Percentiles rank a stretch among this genome's conserved stretches.
Conservation (phyloP, 2,113 vertebrate species). For the Channa maculata region DNA sequence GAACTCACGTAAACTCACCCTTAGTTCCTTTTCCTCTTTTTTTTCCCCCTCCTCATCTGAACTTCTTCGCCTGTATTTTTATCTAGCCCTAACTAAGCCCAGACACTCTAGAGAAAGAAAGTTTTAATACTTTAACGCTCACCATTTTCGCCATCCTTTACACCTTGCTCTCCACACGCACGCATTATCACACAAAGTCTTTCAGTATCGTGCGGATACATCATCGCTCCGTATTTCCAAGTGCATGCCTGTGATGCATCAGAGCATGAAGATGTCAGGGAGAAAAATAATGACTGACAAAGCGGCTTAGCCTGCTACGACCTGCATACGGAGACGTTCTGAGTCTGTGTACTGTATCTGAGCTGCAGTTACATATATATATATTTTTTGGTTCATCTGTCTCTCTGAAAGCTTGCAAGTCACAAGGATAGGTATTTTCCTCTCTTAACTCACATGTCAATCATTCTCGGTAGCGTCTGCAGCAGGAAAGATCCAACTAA, state of each 20-base stretch:
- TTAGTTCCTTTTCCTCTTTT: not conserved
- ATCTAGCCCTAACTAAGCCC: constrained; percentile 9
- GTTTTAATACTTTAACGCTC: constrained; percentile 35
- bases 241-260: constrained; percentile 46
- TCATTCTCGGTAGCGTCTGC: constrained; percentile 29
- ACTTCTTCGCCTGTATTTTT: constrained; percentile 28
- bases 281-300: constrained; percentile 59
- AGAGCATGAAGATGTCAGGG: constrained; percentile 54
- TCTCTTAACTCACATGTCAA: constrained; percentile 21
- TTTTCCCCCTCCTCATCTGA: constrained; percentile 12
- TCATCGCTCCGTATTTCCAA: constrained; percentile 38
- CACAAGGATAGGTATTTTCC: constrained; percentile 39
- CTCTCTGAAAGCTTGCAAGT: constrained; percentile 20
- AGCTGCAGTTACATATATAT: not conserved
- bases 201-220: constrained; percentile 23
- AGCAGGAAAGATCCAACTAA: not conserved
- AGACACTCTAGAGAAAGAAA: not conserved
- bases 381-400: not conserved
- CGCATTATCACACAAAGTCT: constrained; percentile 8
- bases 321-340: constrained; percentile 27
- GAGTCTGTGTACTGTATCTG: constrained; percentile 6
- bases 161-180: constrained; percentile 14
- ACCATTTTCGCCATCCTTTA: not conserved
- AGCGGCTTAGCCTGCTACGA: constrained; percentile 56
- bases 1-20: constrained; percentile 10